A percentile compares a stretch with the other conserved stretches of the same genome.
phyloP scores from a whole-genome alignment of 2,113 vertebrate genomes.

The Scomber japonicus region DNA sequence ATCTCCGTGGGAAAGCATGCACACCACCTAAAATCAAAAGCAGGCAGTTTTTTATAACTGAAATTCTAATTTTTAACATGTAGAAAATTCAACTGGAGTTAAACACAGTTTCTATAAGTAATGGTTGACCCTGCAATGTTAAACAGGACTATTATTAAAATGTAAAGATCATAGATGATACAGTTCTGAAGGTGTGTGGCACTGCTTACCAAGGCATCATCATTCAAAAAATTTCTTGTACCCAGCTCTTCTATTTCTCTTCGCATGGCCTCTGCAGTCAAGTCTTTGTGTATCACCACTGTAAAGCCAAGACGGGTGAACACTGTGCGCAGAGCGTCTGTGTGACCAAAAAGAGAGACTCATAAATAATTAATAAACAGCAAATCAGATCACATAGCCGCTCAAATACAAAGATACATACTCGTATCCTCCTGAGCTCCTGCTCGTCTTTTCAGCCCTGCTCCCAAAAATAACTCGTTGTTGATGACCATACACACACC shows the following conservation, averaged over 20 bases:
- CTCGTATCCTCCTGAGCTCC: constrained; percentile 74
- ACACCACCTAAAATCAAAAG: constrained; percentile 67
- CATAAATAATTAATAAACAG: neutral
- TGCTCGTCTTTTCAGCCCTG: fast-evolving
- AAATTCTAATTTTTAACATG: too few relatives aligned
- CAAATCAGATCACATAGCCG: neutral
- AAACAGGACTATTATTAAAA: too few relatives aligned
- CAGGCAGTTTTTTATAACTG: neutral
- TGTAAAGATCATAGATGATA: too few relatives aligned
- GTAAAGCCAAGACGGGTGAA: constrained; percentile 85
- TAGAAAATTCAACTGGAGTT: fast-evolving
- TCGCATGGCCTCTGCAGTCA: constrained; percentile 69
- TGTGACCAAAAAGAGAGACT: constrained; percentile 20
- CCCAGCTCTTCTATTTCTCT: constrained; percentile 44
- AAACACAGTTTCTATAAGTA: neutral
- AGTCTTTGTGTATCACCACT: constrained; percentile 59
- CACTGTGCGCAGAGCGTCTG: constrained; percentile 76
- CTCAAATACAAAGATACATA: constrained; percentile 37
- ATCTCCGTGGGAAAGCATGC: constrained; percentile 86
- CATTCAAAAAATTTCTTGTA: constrained; percentile 50
- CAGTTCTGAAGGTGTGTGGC: neutral
- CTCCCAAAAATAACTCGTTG: constrained; percentile 49
- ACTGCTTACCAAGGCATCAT: constrained; percentile 87
- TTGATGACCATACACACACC: constrained; percentile 80
- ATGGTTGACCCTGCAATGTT: neutral